Evolutionary conservation across 37 sponge, comb jelly and placozoan species (phyloP), one percentile per base, ranked within the genome.

Genomic region (Chondrosia reniformis): DNA sequence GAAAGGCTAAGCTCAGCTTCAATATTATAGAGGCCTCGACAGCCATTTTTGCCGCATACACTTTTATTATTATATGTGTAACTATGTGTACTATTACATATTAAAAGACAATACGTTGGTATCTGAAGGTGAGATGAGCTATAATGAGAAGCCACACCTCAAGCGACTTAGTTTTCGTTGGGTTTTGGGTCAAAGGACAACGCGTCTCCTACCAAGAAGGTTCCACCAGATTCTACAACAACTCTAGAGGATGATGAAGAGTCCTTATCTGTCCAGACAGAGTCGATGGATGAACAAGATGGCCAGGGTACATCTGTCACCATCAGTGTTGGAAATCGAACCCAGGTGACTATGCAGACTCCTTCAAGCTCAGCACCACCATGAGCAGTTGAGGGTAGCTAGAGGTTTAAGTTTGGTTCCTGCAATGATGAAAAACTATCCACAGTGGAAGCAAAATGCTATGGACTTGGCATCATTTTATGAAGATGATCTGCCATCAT

Each of bases 401-500:
- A 62, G 63, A 22, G 63, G 63, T 12, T 62, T 62, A 22, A 62
- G 63, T 22, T 24, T 62, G 27, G 63, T 62, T 62, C 63, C 63
- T 24, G 63, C 63, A 62, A 62, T n/a, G 8, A 62, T 62, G 63
- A 62, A 62, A 15, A 62, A 62, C 17, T 9, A 62, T 62, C 63
- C 63, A 62, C 63, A 62, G 27, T 62, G 63, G 63, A 69, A 33
- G 72, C 43, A 34, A 39, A 33, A 39, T 69, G 72, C 72, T 39
- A 33, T 69, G 72, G 72, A 69, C 44, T 69, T 69, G 40, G 72
- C 72, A 33, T 40, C 72, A 69, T 69, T 39, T 22, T 40, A 39
- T 22, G 41, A 69, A 69, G 72, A 69, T 33, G 72, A 69, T 39
- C 41, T 69, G 72, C 72, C 72, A 69, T 62, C 63, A 62, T 62